Percentiles rank a stretch among this genome's conserved stretches.
Evolutionary conservation across 92 coral and sea anemone genomes (phyloP).

Genomic region (Palythoa heliodiscus): DNA sequence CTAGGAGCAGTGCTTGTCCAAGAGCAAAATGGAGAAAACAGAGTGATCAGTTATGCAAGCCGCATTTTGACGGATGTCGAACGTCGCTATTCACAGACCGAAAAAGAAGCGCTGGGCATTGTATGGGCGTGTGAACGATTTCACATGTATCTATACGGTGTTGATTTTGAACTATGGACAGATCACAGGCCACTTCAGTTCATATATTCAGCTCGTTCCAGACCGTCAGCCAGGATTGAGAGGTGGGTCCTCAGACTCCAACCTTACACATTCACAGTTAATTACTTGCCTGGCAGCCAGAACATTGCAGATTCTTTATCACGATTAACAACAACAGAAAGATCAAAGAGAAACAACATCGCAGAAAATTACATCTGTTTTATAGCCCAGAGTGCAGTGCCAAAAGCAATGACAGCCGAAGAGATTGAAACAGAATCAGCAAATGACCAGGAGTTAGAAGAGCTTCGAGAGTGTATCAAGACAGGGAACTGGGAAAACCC

Average conservation of each 20-base stretch:
- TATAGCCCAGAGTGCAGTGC: conserved; percentile 8
- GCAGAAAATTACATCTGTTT: conserved; percentile 2
- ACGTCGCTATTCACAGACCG: conserved; percentile 14
- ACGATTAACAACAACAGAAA: conserved; percentile 18
- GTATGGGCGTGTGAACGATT: neutral
- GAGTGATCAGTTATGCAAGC: conserved; percentile 38
- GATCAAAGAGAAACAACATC: neutral
- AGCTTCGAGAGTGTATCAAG: conserved; percentile 42
- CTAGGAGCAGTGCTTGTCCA: neutral
- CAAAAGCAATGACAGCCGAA: conserved; percentile 33
- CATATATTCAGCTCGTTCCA: neutral
- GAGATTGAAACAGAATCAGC: conserved; percentile 42
- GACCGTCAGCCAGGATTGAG: conserved; percentile 42
- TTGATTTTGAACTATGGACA: neutral
- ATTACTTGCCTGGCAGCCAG: conserved; percentile 45
- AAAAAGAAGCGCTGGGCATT: neutral
- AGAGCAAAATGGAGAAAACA: neutral
- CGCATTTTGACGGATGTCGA: conserved; percentile 38
- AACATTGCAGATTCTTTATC: conserved; percentile 46
- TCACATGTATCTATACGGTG: neutral
- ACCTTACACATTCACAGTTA: conserved; percentile 47
- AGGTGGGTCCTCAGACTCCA: conserved; percentile 50
- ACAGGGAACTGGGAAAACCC: conserved; percentile 47
- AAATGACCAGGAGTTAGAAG: conserved; percentile 37
- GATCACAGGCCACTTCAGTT: conserved; percentile 27